Conservation (phyloP, 2,113 vertebrate genomes). For the Fregata magnificens region DNA sequence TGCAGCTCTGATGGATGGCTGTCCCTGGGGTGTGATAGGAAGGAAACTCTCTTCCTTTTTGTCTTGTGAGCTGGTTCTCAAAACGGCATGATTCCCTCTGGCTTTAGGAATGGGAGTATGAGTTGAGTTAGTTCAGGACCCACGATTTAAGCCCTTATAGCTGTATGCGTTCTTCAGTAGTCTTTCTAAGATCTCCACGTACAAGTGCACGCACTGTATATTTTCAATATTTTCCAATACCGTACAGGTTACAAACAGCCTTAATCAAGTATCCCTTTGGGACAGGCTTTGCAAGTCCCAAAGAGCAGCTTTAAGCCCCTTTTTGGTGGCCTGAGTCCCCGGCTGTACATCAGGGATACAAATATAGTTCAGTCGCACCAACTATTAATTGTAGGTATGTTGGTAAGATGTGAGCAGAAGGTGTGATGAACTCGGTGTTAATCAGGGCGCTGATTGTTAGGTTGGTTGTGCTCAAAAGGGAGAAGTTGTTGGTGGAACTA, state of each 20-base stretch:
- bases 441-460: background rate
- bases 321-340: background rate
- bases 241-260: background rate
- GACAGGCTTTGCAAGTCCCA: background rate
- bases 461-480: background rate
- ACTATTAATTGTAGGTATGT: background rate
- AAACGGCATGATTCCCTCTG: background rate
- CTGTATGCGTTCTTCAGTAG: background rate
- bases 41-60: background rate
- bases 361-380: background rate
- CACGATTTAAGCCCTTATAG: background rate
- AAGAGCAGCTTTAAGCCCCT: background rate
- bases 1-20: background rate
- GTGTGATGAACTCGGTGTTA: background rate
- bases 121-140: background rate
- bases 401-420: background rate
- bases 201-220: rapidly evolving
- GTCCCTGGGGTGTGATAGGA: background rate
- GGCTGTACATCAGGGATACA: background rate
- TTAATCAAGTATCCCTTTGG: background rate
- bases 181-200: background rate
- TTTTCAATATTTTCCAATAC: background rate
- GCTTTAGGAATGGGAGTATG: background rate
- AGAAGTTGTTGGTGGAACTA: background rate
- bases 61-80: background rate